These are phyloP conservation scores for Lepus europaeus DNA, from an alignment of 2,113 vertebrate genomes.

Conservation along the genomic window DNA sequence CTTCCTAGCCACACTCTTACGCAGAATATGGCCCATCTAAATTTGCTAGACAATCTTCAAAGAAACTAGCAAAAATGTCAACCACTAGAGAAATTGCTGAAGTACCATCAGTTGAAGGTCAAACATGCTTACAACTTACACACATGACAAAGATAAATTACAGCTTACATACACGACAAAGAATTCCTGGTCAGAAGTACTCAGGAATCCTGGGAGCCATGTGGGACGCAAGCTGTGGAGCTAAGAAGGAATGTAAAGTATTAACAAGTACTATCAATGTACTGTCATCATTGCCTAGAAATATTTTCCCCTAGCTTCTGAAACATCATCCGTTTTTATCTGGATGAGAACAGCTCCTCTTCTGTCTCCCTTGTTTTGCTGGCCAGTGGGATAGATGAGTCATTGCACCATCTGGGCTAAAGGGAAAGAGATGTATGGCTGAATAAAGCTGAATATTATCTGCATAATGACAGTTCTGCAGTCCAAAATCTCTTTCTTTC, in stretches of 20 bases:
- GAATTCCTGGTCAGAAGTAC: conserved; percentile 47
- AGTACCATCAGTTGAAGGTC: conserved; percentile 55
- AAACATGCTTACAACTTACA: conserved; percentile 57
- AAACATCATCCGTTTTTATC: conserved; percentile 75
- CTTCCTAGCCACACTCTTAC: not conserved
- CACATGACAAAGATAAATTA: conserved; percentile 3
- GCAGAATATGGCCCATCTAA: conserved; percentile 15
- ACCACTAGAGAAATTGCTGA: conserved; percentile 8
- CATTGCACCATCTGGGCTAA: conserved; percentile 81
- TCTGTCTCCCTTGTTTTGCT: conserved; percentile 73
- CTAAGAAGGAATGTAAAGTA: conserved; percentile 65
- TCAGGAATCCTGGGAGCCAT: conserved; percentile 58
- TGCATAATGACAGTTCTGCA: conserved; percentile 73
- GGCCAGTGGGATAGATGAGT: conserved; percentile 80
- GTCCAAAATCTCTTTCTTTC: conserved; percentile 75
- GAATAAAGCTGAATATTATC: conserved; percentile 79
- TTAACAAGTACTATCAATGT: conserved; percentile 64
- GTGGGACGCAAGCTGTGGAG: conserved; percentile 63
- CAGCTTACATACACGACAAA: conserved; percentile 2
- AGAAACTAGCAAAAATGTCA: conserved; percentile 44
- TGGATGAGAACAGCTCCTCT: conserved; percentile 64
- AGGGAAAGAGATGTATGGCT: conserved; percentile 70
- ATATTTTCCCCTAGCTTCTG: conserved; percentile 71
- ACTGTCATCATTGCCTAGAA: conserved; percentile 61
- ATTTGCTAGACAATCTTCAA: conserved; percentile 60